phyloP scores from a whole-genome alignment of 2,888 invertebrate species.

The Dastarcus helophoroides region DNA sequence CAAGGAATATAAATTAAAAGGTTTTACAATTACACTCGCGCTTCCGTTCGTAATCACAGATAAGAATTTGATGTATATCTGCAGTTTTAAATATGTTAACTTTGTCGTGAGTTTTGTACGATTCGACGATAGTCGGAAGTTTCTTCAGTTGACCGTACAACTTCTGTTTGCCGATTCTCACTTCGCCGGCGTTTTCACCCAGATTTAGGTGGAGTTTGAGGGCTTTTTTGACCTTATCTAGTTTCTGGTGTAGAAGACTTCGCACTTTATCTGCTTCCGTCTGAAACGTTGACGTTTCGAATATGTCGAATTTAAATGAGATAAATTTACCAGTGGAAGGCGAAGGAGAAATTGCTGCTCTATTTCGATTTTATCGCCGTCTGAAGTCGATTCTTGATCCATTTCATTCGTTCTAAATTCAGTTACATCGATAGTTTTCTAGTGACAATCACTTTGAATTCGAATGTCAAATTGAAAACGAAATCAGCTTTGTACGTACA shows the following conservation, averaged over 20 bases:
- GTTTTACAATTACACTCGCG: too few relatives aligned
- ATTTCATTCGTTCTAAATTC: too few relatives aligned
- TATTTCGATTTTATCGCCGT: conserved; percentile 30
- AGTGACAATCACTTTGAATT: too few relatives aligned
- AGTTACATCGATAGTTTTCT: too few relatives aligned
- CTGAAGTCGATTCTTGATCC: conserved; percentile 7
- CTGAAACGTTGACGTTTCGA: too few relatives aligned
- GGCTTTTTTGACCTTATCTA: conserved; percentile 45
- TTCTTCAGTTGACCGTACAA: conserved; percentile 48
- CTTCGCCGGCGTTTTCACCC: conserved; percentile 43
- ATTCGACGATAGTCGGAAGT: conserved; percentile 53
- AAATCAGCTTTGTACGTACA: too few relatives aligned
- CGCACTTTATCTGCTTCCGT: conserved; percentile 40
- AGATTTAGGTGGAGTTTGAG: conserved; percentile 46
- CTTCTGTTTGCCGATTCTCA: conserved; percentile 44
- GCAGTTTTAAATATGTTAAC: conserved; percentile 61
- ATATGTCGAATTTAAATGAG: neutral
- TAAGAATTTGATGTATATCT: conserved; percentile 51
- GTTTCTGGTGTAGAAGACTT: conserved; percentile 42
- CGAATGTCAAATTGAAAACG: too few relatives aligned
- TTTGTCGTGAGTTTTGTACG: conserved; percentile 54
- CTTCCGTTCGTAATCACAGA: conserved; percentile 46
- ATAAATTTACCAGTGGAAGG: conserved; percentile 40
- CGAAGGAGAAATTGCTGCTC: conserved; percentile 53
- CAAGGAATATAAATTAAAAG: too few relatives aligned